phyloP scores from a whole-genome alignment of 2,888 invertebrate genomes.

The Ophion ellenae region DNA sequence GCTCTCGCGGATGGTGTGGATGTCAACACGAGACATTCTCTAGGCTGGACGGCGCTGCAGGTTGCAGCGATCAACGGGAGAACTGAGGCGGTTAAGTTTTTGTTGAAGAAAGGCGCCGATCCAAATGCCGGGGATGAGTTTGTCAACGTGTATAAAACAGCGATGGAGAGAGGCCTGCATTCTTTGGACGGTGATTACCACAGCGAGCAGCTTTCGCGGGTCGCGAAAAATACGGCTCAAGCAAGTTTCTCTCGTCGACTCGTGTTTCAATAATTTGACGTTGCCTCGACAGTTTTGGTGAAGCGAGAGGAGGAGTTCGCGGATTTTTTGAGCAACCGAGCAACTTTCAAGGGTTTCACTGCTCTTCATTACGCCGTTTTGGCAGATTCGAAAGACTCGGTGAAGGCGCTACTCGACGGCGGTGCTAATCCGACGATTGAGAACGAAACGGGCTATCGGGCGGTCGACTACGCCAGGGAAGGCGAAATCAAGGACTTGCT shows the following conservation, averaged over 20 bases:
- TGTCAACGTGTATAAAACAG: conserved; percentile 88
- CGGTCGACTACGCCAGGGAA: conserved; percentile 90
- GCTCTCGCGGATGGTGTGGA: conserved; percentile 85
- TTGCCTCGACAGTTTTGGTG: conserved; percentile 84
- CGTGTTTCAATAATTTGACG: neutral
- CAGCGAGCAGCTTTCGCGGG: neutral
- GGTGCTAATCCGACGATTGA: conserved; percentile 91
- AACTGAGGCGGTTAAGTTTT: conserved; percentile 85
- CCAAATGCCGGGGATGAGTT: conserved; percentile 91
- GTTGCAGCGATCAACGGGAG: conserved; percentile 92
- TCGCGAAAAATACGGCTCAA: neutral
- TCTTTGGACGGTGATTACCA: conserved; percentile 88
- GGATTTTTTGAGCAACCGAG: conserved; percentile 88
- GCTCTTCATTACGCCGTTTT: conserved; percentile 95
- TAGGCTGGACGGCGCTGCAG: conserved; percentile 96
- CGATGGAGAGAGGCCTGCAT: conserved; percentile 88
- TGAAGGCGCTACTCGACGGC: conserved; percentile 88
- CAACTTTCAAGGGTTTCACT: conserved; percentile 93
- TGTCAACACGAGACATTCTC: conserved; percentile 89
- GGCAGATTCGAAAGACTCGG: conserved; percentile 87
- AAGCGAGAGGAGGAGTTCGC: conserved; percentile 94
- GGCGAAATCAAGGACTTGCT: conserved; percentile 88
- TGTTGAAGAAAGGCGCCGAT: conserved; percentile 91
- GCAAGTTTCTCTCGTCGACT: neutral
- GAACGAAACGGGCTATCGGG: conserved; percentile 91